Evolutionary conservation across 2,797 vertebrate species (phyloP).

Genomic region (Spinus pinus): DNA sequence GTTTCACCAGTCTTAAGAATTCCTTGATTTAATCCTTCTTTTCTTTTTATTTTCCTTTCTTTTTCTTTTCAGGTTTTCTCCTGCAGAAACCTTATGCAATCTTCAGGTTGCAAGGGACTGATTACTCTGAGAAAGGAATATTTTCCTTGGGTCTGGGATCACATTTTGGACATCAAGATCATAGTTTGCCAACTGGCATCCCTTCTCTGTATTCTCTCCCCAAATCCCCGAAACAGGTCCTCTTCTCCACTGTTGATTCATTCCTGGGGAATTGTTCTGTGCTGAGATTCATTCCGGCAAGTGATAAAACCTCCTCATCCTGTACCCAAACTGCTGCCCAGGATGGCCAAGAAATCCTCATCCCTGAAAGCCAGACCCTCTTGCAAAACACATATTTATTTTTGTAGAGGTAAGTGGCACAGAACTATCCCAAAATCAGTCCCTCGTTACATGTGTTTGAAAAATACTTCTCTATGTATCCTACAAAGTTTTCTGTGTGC

Average conservation of each 20-base stretch:
- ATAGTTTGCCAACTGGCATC: not conserved
- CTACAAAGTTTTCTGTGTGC: not conserved
- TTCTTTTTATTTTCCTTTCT: accelerated
- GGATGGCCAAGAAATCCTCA: not conserved
- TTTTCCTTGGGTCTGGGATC: not conserved
- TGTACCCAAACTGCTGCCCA: accelerated
- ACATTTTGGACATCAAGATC: not conserved
- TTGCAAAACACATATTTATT: not conserved
- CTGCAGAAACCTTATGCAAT: not conserved
- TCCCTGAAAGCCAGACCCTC: not conserved
- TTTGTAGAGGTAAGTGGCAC: not conserved
- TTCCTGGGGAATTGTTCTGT: not conserved
- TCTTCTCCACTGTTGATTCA: not conserved
- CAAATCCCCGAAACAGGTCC: not conserved
- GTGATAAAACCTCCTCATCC: not conserved
- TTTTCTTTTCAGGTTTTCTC: accelerated
- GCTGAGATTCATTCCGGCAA: not conserved
- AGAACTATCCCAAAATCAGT: not conserved
- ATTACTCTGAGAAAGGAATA: not conserved
- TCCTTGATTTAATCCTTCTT: not conserved
- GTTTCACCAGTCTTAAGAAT: not conserved
- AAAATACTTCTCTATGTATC: not conserved
- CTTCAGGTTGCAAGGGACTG: not conserved
- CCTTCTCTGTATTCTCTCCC: not conserved
- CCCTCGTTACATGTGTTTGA: not conserved